Conservation (phyloP, 2,888 invertebrate species). For the Melanostoma mellinum region DNA sequence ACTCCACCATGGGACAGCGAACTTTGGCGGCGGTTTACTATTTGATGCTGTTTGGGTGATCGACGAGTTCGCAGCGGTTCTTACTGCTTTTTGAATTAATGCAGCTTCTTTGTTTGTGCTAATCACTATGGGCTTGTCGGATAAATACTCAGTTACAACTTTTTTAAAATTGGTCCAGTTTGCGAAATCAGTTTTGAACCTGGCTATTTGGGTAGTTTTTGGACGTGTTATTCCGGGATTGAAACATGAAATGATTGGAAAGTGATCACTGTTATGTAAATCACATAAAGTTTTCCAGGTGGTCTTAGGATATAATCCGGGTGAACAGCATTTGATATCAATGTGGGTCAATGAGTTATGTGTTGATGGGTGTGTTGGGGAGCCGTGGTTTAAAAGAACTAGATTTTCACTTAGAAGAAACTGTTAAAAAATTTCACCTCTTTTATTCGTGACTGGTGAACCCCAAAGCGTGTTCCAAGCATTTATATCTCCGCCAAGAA, state of each 20-base stretch:
- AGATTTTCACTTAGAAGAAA: conserved; percentile 18
- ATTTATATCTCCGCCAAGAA: conserved; percentile 11
- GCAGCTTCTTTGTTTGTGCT: conserved; percentile 11
- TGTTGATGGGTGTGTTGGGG: not conserved
- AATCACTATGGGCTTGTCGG: not conserved
- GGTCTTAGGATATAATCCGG: conserved; percentile 14
- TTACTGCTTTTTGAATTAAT: conserved; percentile 9
- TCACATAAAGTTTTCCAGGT: conserved; percentile 32
- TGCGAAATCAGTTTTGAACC: conserved; percentile 2
- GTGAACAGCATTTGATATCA: conserved; percentile 36
- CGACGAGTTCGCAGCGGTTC: conserved; percentile 13
- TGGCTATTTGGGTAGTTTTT: conserved; percentile 1
- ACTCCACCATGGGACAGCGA: conserved; percentile 10
- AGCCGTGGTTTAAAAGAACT: conserved; percentile 8
- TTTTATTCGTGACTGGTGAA: conserved; percentile 14
- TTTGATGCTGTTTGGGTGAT: conserved; percentile 14
- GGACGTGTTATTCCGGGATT: not conserved
- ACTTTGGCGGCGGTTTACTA: not conserved
- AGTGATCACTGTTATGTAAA: conserved; percentile 44
- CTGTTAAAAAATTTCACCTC: conserved; percentile 9
- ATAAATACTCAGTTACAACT: not conserved
- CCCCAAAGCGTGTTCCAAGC: conserved; percentile 20
- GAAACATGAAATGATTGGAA: conserved; percentile 21
- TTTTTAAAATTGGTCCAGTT: conserved; percentile 1
- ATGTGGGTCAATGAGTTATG: conserved; percentile 44